phyloP scores from a whole-genome alignment of 2,888 invertebrate genomes.

The Hesperia comma region DNA sequence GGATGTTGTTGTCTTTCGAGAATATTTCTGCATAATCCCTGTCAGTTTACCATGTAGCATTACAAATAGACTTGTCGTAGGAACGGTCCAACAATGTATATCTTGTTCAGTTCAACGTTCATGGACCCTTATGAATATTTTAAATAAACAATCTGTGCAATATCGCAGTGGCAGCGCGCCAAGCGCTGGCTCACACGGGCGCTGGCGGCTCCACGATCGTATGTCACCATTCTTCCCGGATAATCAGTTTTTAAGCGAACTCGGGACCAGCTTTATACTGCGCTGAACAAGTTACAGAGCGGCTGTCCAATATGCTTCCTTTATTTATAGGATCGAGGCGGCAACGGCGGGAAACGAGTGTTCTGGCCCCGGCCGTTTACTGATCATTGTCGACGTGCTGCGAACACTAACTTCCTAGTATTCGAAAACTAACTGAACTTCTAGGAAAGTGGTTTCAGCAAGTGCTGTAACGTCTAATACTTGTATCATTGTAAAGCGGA shows the following conservation, averaged over 20 bases:
- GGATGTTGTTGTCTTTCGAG: no score
- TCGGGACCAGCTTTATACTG: conserved; percentile 8
- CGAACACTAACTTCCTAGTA: no score
- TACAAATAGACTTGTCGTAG: neutral
- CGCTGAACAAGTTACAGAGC: conserved; percentile 8
- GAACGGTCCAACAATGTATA: neutral
- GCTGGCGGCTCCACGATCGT: conserved; percentile 7
- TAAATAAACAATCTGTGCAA: conserved; percentile 33
- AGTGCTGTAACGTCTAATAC: no score
- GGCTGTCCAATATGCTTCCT: conserved; percentile 1
- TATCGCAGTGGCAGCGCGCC: conserved; percentile 24
- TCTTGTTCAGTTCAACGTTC: conserved; percentile 20
- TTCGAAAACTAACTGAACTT: no score
- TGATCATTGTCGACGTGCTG: no score
- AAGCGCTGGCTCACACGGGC: neutral
- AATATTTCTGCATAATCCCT: neutral
- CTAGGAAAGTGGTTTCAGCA: no score
- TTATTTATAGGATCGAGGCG: conserved; percentile 3
- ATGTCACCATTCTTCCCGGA: conserved; percentile 17
- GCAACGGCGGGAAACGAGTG: neutral
- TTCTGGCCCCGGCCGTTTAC: neutral
- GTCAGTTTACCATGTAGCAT: neutral
- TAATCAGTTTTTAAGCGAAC: conserved; percentile 16
- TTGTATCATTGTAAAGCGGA: no score
- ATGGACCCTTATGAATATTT: conserved; percentile 30